phyloP scores from a whole-genome alignment of 1,140 invertebrate genomes.

The Cylas formicarius region DNA sequence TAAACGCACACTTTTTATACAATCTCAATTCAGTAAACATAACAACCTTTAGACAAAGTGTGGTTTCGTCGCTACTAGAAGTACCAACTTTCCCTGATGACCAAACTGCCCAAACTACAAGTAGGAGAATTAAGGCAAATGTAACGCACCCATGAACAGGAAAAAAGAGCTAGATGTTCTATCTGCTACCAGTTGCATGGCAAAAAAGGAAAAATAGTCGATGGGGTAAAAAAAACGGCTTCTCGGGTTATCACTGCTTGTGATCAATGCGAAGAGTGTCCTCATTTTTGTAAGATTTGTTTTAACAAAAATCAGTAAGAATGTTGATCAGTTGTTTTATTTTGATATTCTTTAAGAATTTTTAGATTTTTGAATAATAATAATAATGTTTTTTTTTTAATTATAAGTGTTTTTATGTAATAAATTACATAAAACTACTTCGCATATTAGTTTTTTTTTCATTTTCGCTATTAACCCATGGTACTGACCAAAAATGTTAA shows the following conservation, averaged over 20 bases:
- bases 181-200: slow-evolving; percentile 8
- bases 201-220: slow-evolving; percentile 10
- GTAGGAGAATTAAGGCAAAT: neutral
- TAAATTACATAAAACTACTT: neutral
- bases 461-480: too few species aligned
- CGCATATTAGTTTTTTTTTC: neutral
- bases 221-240: slow-evolving; percentile 12
- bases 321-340: too few species aligned
- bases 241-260: slow-evolving; percentile 8
- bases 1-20: slow-evolving; percentile 18
- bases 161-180: slow-evolving; percentile 12
- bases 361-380: slow-evolving; percentile 2
- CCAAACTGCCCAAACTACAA: neutral
- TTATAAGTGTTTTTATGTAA: neutral
- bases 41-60: slow-evolving; percentile 11
- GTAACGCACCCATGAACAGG: slow-evolving; percentile 3
- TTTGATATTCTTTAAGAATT: neutral
- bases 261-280: too few species aligned
- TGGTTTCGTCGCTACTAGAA: slow-evolving; percentile 4
- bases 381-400: slow-evolving; percentile 1
- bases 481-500: neutral
- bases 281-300: slow-evolving; percentile 9
- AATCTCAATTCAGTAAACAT: slow-evolving; percentile 7
- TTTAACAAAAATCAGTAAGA: slow-evolving; percentile 8
- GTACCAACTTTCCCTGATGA: neutral